Evolutionary conservation across 2,888 invertebrate genomes (phyloP).

Genomic region (Pseudococcus jackbeardsleyi): DNA sequence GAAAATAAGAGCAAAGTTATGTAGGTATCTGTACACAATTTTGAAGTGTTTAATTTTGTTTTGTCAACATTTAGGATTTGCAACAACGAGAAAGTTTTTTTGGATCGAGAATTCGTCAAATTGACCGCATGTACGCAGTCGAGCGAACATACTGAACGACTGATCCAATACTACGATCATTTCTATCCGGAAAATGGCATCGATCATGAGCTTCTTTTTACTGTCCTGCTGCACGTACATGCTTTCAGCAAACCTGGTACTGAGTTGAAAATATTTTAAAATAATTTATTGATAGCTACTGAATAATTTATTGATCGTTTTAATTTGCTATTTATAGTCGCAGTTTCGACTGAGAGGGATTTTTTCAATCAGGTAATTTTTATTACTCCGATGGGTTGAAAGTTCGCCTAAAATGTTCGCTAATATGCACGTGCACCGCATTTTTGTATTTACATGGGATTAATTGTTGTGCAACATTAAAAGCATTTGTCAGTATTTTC

Average conservation of each 20-base stretch:
- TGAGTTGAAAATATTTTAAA: background rate
- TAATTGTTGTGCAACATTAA: background rate
- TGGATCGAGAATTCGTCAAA: slow-evolving; percentile 58
- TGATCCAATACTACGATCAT: slow-evolving; percentile 55
- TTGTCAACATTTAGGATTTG: slow-evolving; percentile 55
- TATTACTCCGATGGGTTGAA: background rate
- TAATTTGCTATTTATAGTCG: background rate
- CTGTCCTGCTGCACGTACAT: slow-evolving; percentile 35
- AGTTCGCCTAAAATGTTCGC: background rate
- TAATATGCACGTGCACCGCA: background rate
- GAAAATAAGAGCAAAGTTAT: too few species aligned
- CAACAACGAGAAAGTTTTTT: slow-evolving; percentile 57
- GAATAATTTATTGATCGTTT: background rate
- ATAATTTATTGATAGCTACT: background rate
- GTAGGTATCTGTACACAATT: too few species aligned
- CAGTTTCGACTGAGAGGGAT: background rate
- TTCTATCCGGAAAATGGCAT: slow-evolving; percentile 60
- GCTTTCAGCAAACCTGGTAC: slow-evolving; percentile 59
- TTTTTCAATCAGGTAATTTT: background rate
- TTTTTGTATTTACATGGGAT: background rate
- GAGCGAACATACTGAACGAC: slow-evolving; percentile 48
- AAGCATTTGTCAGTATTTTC: too few species aligned
- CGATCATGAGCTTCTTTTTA: slow-evolving; percentile 47
- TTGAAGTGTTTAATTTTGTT: background rate
- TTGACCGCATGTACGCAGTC: slow-evolving; percentile 49